phyloP scores from a whole-genome alignment of 2,797 vertebrate genomes.

The Amazona ochrocephala region DNA sequence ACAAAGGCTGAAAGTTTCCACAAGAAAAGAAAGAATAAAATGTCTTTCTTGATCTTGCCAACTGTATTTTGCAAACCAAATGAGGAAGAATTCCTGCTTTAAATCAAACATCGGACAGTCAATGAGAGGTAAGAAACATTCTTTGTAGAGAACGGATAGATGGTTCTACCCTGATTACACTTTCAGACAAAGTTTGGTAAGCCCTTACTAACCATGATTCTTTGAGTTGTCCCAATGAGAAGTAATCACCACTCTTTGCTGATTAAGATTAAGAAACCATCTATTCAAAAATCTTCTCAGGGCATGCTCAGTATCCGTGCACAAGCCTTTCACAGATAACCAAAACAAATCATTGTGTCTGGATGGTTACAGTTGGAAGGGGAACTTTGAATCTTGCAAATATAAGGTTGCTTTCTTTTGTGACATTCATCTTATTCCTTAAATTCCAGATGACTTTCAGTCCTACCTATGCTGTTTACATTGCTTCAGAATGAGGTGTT shows the following conservation, averaged over 20 bases:
- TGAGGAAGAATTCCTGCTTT: background rate
- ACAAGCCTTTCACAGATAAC: background rate
- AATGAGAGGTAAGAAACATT: background rate
- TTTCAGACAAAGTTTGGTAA: background rate
- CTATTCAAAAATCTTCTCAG: background rate
- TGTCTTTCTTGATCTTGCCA: conserved; percentile 39
- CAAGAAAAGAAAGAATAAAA: conserved; percentile 51
- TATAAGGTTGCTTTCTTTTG: background rate
- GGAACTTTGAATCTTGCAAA: background rate
- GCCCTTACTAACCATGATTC: background rate
- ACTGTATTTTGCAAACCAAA: conserved; percentile 49
- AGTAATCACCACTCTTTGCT: background rate
- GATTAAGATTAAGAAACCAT: background rate
- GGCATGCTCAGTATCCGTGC: background rate
- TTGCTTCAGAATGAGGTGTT: background rate
- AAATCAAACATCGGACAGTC: background rate
- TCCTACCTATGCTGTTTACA: background rate
- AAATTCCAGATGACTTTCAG: background rate
- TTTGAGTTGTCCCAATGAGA: background rate
- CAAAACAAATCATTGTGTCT: background rate
- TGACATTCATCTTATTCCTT: background rate
- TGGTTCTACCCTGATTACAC: background rate
- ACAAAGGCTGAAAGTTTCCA: conserved; percentile 64
- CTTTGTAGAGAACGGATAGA: background rate
- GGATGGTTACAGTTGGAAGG: background rate